A percentile compares a stretch with the other conserved stretches of the same genome.
Evolutionary conservation across 2,888 invertebrate species (phyloP).

Genomic region (Cryptosula pallasiana): DNA sequence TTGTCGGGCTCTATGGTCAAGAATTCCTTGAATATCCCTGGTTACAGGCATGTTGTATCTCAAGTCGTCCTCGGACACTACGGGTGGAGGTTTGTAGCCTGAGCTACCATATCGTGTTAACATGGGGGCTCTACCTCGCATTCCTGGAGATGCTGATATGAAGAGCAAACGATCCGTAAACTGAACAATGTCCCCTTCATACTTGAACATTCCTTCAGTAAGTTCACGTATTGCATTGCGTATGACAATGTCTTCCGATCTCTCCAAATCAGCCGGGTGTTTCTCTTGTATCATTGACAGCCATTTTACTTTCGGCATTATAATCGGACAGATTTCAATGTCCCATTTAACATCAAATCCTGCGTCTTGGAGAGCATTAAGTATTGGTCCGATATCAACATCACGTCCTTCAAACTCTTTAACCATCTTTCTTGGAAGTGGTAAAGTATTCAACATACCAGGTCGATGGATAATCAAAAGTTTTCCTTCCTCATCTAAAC

Average conservation of each 20-base stretch:
- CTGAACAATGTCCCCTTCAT: conserved; percentile 43
- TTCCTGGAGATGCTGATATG: conserved; percentile 35
- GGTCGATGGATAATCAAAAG: conserved; percentile 45
- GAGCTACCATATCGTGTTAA: conserved; percentile 15
- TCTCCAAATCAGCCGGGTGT: conserved; percentile 45
- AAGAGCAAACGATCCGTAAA: conserved; percentile 46
- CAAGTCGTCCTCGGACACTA: neutral
- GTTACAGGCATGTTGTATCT: conserved; percentile 18
- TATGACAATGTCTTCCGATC: conserved; percentile 41
- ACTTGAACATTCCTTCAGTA: conserved; percentile 47
- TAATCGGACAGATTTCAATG: conserved; percentile 41
- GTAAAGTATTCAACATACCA: conserved; percentile 41
- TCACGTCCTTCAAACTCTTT: conserved; percentile 39
- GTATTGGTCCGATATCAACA: conserved; percentile 40
- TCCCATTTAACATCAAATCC: conserved; percentile 47
- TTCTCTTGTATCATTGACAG: conserved; percentile 42
- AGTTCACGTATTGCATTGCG: conserved; percentile 42
- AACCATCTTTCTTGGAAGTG: conserved; percentile 41
- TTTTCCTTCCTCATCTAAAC: conserved; percentile 35
- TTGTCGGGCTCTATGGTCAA: neutral
- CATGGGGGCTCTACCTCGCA: conserved; percentile 4
- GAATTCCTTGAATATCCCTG: neutral
- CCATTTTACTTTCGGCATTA: conserved; percentile 45
- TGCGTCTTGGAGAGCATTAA: conserved; percentile 40
- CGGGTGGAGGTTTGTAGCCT: conserved; percentile 23